Evolutionary conservation across 2,113 vertebrate species (phyloP).

Genomic region (Rissa tridactyla): DNA sequence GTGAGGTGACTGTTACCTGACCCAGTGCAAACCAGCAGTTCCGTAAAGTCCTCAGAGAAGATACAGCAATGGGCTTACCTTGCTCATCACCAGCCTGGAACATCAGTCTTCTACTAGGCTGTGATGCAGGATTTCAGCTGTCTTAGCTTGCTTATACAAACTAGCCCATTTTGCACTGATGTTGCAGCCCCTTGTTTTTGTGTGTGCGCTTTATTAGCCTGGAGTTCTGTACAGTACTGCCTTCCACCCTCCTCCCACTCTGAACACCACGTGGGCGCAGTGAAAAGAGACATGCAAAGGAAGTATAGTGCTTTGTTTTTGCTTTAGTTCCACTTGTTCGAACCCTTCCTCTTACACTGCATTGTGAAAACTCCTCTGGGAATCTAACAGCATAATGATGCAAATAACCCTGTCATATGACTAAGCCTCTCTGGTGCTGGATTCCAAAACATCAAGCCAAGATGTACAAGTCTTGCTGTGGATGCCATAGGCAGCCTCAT

Average conservation of each 20-base stretch:
- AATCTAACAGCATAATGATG: neutral
- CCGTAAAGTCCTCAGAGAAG: neutral
- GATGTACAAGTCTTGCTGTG: neutral
- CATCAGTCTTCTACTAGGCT: neutral
- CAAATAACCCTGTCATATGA: conserved; percentile 31
- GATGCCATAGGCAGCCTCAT: conserved; percentile 21
- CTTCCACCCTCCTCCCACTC: conserved; percentile 41
- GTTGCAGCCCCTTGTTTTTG: neutral
- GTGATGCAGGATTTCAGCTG: neutral
- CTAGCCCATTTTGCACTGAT: neutral
- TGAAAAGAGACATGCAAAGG: conserved; percentile 6
- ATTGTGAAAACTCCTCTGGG: conserved; percentile 24
- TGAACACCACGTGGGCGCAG: neutral
- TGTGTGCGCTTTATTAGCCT: neutral
- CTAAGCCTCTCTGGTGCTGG: neutral
- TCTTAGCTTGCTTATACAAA: neutral
- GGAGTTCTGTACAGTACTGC: neutral
- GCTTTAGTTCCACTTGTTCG: neutral
- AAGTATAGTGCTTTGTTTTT: neutral
- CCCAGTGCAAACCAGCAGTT: neutral
- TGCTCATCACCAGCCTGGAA: neutral
- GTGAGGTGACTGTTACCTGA: neutral
- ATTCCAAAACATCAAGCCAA: conserved; percentile 5
- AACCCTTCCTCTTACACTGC: conserved; percentile 5
- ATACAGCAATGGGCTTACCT: rapidly evolving